Evolutionary conservation across 2,797 vertebrate genomes (phyloP).

Genomic region (Helicolenus hilgendorfi): DNA sequence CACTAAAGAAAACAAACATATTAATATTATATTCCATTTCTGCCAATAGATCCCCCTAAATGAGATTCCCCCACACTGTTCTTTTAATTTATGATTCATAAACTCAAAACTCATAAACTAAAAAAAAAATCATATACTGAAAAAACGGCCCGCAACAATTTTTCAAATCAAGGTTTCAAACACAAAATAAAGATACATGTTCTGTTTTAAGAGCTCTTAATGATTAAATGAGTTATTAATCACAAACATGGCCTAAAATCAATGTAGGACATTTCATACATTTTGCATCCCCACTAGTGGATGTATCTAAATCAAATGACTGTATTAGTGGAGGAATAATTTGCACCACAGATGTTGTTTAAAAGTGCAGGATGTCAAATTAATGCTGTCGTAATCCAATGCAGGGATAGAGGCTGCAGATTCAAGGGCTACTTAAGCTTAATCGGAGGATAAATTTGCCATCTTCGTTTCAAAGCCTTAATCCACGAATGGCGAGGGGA

Average conservation of each 20-base stretch:
- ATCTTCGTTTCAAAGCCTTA: constrained; percentile 67
- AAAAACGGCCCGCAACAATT: not conserved
- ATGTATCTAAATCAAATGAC: not conserved
- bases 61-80: too few species aligned
- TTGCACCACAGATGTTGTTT: not conserved
- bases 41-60: too few species aligned
- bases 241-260: not conserved
- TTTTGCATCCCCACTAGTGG: not conserved
- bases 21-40: too few species aligned
- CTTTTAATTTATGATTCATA: too few species aligned
- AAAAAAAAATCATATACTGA: not conserved
- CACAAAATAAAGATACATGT: not conserved
- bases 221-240: not conserved
- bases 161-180: not conserved
- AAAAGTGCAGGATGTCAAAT: constrained; percentile 15
- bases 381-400: constrained; percentile 61
- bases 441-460: constrained; percentile 65
- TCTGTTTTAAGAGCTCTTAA: not conserved
- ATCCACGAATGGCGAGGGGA: constrained; percentile 39
- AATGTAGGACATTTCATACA: not conserved
- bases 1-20: too few species aligned
- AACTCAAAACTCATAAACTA: too few species aligned
- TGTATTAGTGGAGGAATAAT: not conserved
- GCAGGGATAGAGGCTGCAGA: constrained; percentile 30
- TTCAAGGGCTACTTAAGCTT: constrained; percentile 57